Evolutionary conservation across 2,888 invertebrate genomes (phyloP).

Genomic region (Athalia circularis): DNA sequence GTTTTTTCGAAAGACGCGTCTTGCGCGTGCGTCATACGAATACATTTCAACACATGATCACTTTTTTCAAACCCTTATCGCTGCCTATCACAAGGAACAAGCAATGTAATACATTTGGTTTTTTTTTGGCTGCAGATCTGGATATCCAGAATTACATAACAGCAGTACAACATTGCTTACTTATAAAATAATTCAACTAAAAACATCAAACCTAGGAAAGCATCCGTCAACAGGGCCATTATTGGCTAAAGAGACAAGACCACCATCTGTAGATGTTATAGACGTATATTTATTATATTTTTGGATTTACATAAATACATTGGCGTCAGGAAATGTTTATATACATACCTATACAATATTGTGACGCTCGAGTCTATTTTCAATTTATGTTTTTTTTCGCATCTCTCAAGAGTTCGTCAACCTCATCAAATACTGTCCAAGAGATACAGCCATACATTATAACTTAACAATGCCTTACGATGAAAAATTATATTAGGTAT

Average conservation of each 20-base stretch:
- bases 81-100: neutral
- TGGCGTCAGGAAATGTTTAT: slow-evolving; percentile 20
- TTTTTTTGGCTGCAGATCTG: too few relatives aligned
- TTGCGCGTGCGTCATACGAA: slow-evolving; percentile 9
- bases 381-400: slow-evolving; percentile 17
- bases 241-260: slow-evolving; percentile 26
- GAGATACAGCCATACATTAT: neutral
- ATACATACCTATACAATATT: neutral
- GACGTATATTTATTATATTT: slow-evolving; percentile 17
- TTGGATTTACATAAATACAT: slow-evolving; percentile 38
- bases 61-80: neutral
- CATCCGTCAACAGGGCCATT: neutral
- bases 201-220: neutral
- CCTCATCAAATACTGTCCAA: slow-evolving; percentile 30
- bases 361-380: slow-evolving; percentile 25
- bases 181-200: neutral
- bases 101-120: too few relatives aligned
- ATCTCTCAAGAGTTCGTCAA: slow-evolving; percentile 10
- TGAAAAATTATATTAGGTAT: neutral
- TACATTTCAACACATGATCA: neutral
- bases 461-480: neutral
- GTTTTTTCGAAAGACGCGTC: neutral
- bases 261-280: slow-evolving; percentile 7
- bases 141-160: too few relatives aligned
- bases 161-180: slow-evolving; percentile 1